These are phyloP conservation scores for Scaptomyza polygonia DNA, from an alignment of 2,888 invertebrate genomes.

Conservation along the genomic window DNA sequence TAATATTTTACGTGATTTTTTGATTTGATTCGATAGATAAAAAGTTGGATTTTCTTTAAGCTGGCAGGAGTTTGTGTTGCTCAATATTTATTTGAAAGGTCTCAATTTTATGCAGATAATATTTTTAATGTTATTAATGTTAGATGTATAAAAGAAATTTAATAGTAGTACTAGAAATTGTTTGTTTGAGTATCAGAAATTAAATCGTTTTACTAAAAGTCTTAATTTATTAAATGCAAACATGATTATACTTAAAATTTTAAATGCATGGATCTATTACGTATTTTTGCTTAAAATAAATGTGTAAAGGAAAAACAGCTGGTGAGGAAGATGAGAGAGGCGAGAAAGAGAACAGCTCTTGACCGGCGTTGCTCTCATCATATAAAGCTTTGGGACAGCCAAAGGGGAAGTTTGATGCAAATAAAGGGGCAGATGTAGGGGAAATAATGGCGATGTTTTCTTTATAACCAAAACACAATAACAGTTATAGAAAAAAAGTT, in stretches of 20 bases:
- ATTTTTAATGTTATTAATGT: no score
- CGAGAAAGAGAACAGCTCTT: background rate
- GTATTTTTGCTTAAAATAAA: background rate
- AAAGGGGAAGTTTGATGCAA: conserved; percentile 5
- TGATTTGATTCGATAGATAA: background rate
- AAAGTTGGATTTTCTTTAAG: background rate
- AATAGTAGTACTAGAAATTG: no score
- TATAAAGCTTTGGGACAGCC: conserved; percentile 25
- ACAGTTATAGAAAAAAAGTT: no score
- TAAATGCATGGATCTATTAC: background rate
- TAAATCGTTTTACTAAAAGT: background rate
- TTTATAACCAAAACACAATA: no score
- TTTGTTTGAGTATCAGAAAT: no score
- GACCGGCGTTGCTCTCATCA: conserved; percentile 14
- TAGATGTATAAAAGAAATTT: no score
- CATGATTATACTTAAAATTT: background rate
- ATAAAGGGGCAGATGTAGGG: background rate
- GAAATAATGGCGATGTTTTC: conserved; percentile 21
- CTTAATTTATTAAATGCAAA: background rate
- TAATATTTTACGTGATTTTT: background rate
- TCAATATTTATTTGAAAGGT: no score
- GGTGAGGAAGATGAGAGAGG: background rate
- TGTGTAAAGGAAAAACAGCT: conserved; percentile 18
- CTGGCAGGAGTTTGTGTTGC: no score
- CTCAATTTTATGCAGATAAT: no score